These are phyloP conservation scores for Spicauda simplicius DNA, from an alignment of 2,888 invertebrate species.

Conservation along the genomic window DNA sequence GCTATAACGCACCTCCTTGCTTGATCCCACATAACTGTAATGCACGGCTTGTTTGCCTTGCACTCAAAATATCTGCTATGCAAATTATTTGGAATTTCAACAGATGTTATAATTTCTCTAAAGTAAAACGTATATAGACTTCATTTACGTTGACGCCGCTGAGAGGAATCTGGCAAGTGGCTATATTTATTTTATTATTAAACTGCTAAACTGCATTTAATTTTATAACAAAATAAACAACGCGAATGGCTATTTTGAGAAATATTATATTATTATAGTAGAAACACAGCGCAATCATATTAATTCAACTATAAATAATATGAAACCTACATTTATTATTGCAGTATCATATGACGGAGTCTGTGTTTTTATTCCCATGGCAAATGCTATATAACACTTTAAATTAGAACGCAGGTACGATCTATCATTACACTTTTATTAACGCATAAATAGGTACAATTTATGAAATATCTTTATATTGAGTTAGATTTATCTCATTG, in stretches of 20 bases:
- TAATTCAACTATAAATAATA: background rate
- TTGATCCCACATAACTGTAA: slow-evolving; percentile 3
- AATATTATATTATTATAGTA: background rate
- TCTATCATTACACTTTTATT: too few species aligned
- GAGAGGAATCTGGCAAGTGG: slow-evolving; percentile 8
- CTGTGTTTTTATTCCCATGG: too few species aligned
- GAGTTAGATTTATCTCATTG: background rate
- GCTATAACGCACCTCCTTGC: slow-evolving; percentile 9
- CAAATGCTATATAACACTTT: too few species aligned
- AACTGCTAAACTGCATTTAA: background rate
- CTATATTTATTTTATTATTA: slow-evolving; percentile 13
- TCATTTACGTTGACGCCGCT: background rate
- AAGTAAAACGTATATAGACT: slow-evolving; percentile 2
- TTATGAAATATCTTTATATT: too few species aligned
- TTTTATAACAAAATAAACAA: background rate
- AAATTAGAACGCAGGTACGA: too few species aligned
- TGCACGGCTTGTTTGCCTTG: slow-evolving; percentile 22
- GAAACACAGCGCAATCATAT: background rate
- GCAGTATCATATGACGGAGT: too few species aligned
- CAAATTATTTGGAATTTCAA: slow-evolving; percentile 30
- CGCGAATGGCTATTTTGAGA: background rate
- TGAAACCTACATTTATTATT: too few species aligned
- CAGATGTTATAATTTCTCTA: background rate
- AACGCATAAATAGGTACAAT: too few species aligned
- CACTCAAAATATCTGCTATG: slow-evolving; percentile 25